A percentile compares a stretch with the other conserved stretches of the same genome.
Conservation (phyloP, 2,113 vertebrate genomes). For the Saccopteryx leptura region DNA sequence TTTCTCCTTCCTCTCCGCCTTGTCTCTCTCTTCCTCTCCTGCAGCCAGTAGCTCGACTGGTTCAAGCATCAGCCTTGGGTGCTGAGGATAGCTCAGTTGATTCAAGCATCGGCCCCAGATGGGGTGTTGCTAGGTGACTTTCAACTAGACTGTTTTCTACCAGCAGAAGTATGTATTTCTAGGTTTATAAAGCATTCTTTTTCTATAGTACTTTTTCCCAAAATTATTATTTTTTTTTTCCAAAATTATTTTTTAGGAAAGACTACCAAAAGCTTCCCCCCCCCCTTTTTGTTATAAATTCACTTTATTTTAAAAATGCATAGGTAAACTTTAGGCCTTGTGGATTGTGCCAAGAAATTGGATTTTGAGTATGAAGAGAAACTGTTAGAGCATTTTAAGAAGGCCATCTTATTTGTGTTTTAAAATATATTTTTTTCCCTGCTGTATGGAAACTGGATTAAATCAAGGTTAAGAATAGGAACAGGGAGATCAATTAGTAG, state of each 20-base stretch:
- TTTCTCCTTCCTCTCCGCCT: no score
- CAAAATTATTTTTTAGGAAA: not conserved
- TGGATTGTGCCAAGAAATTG: not conserved
- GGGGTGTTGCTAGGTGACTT: no score
- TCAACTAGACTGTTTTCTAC: no score
- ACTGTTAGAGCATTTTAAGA: conserved; percentile 6
- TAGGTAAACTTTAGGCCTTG: not conserved
- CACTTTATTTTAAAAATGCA: not conserved
- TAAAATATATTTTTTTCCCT: conserved; percentile 47
- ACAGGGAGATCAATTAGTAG: conserved; percentile 4
- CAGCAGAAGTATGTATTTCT: no score
- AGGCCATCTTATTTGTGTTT: conserved; percentile 39
- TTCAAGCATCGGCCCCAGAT: no score
- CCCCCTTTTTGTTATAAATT: not conserved
- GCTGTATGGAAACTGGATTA: not conserved
- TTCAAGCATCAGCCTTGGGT: no score
- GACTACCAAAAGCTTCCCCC: not conserved
- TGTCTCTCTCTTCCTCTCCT: no score
- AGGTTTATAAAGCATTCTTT: not conserved
- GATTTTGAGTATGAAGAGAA: conserved; percentile 22
- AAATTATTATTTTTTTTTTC: not conserved
- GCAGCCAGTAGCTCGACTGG: no score
- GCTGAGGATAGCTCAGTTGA: no score
- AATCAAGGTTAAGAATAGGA: conserved; percentile 19
- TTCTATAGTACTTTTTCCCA: not conserved